phyloP scores from a whole-genome alignment of 2,113 vertebrate species.

The Heterotis niloticus region DNA sequence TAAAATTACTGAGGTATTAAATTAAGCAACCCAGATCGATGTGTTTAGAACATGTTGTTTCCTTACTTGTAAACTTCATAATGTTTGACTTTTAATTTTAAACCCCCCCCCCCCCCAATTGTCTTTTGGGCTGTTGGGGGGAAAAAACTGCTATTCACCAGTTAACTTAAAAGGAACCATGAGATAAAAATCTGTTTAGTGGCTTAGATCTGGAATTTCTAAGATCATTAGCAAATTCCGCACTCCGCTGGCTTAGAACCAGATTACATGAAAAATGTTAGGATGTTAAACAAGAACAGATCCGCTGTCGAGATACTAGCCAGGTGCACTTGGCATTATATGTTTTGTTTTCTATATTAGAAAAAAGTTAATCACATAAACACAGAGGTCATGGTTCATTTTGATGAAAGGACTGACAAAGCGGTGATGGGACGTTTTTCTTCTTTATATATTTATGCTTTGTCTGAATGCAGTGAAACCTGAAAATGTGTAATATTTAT shows the following conservation, averaged over 20 bases:
- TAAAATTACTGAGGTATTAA: no score
- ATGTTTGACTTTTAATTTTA: no score
- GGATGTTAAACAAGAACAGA: slow-evolving; percentile 16
- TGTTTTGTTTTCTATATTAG: not conserved
- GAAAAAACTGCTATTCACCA: no score
- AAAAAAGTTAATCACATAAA: not conserved
- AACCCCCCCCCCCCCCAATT: no score
- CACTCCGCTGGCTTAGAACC: not conserved
- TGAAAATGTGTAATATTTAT: not conserved
- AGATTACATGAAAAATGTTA: slow-evolving; percentile 24
- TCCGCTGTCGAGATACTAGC: not conserved
- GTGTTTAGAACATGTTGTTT: no score
- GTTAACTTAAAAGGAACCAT: slow-evolving; percentile 48
- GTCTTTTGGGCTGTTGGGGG: no score
- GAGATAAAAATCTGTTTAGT: slow-evolving; percentile 57
- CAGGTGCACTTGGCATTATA: not conserved
- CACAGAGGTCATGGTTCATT: not conserved
- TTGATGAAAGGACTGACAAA: not conserved
- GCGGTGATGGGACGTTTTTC: not conserved
- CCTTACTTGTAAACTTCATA: no score
- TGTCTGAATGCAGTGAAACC: not conserved
- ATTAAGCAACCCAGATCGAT: no score
- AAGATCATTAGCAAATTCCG: slow-evolving; percentile 37
- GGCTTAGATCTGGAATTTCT: slow-evolving; percentile 52
- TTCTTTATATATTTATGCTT: not conserved